These are phyloP conservation scores for Notamacropus eugenii DNA, from an alignment of 2,797 vertebrate species.

Conservation along the genomic window DNA sequence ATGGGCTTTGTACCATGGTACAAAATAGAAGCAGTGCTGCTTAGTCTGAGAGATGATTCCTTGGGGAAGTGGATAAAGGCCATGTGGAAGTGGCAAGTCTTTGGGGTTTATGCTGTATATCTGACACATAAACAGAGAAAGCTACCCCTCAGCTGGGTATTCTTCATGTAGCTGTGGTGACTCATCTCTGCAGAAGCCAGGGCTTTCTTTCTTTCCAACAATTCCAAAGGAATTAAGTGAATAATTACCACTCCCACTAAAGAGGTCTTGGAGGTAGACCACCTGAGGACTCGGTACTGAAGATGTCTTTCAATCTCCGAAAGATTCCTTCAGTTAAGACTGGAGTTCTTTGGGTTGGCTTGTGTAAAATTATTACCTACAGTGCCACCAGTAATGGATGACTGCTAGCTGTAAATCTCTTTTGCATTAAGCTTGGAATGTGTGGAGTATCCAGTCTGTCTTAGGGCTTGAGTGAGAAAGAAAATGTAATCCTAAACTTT, in stretches of 20 bases:
- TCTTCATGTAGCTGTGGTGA: neutral
- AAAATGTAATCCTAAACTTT: constrained; percentile 57
- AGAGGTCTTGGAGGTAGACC: neutral
- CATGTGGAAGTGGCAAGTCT: constrained; percentile 7
- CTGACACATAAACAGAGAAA: neutral
- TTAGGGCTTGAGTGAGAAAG: constrained; percentile 35
- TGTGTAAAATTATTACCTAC: constrained; percentile 35
- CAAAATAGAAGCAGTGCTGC: constrained; percentile 33
- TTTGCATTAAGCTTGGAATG: constrained; percentile 51
- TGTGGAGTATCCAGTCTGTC: constrained; percentile 8
- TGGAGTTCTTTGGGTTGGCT: neutral
- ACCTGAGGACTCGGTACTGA: neutral
- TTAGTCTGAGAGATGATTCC: constrained; percentile 12
- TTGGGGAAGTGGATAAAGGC: neutral
- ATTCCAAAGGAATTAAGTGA: constrained; percentile 10
- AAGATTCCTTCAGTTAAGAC: neutral
- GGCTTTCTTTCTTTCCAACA: neutral
- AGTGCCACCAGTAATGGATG: neutral
- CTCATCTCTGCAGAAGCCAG: neutral
- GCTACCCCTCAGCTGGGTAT: neutral
- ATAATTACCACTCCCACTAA: neutral
- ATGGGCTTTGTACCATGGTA: constrained; percentile 9
- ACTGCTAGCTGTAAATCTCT: constrained; percentile 42
- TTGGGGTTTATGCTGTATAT: neutral
- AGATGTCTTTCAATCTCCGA: neutral